Evolutionary conservation across 2,113 vertebrate genomes (phyloP).

Genomic region (Toxostoma redivivum): DNA sequence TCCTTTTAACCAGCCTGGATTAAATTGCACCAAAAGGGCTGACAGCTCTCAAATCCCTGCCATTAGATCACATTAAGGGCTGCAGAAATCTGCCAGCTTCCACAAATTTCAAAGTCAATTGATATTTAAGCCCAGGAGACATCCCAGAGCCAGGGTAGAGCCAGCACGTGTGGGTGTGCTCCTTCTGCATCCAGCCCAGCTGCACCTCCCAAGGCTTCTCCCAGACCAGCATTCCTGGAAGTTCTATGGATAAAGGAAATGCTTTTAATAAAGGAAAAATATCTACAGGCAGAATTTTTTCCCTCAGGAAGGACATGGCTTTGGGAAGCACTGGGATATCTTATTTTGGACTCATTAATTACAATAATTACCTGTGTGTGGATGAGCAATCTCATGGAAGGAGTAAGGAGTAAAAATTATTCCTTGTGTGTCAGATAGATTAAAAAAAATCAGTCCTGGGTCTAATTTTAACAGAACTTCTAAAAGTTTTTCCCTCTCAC

Average conservation of each 20-base stretch:
- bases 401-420: neutral
- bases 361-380: neutral
- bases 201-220: neutral
- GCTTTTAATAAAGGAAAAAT: neutral
- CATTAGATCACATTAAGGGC: slow-evolving; percentile 23
- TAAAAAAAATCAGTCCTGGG: neutral
- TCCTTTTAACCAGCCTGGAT: slow-evolving; percentile 56
- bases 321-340: neutral
- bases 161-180: neutral
- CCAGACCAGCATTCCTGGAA: neutral
- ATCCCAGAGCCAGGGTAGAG: neutral
- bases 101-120: slow-evolving; percentile 64
- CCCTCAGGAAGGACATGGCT: neutral
- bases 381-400: neutral
- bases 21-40: slow-evolving; percentile 63
- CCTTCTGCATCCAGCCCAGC: neutral
- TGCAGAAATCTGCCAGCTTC: slow-evolving; percentile 43
- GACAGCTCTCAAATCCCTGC: slow-evolving; percentile 46
- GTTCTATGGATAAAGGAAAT: neutral
- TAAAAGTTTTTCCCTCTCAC: neutral
- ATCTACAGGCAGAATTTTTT: neutral
- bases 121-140: slow-evolving; percentile 34
- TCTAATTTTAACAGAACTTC: neutral
- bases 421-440: neutral
- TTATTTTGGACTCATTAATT: neutral